These are phyloP conservation scores for Leptopilina boulardi DNA, from an alignment of 1,140 invertebrate genomes.

Conservation along the genomic window DNA sequence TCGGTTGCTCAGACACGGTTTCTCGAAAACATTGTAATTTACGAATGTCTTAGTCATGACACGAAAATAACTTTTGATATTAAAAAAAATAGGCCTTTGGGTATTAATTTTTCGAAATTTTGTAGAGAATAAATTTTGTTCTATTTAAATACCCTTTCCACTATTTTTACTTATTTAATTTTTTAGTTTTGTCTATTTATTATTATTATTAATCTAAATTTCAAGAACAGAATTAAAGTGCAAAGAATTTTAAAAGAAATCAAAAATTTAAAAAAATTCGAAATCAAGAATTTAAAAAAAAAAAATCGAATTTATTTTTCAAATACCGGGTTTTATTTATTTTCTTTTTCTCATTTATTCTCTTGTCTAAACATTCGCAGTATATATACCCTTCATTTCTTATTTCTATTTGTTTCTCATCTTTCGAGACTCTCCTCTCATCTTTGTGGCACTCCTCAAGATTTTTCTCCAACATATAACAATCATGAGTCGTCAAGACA, in stretches of 20 bases:
- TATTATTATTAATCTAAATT: too few relatives aligned
- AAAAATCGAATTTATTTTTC: too few relatives aligned
- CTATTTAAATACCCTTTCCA: too few relatives aligned
- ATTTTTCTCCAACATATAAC: slow-evolving; percentile 19
- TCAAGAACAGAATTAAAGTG: too few relatives aligned
- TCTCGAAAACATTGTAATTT: not conserved
- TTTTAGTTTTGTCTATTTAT: too few relatives aligned
- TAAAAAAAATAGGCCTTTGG: not conserved
- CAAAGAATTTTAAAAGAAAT: too few relatives aligned
- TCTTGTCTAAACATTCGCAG: not conserved
- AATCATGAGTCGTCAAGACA: slow-evolving; percentile 25
- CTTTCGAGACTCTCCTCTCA: slow-evolving; percentile 16
- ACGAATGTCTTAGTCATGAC: not conserved
- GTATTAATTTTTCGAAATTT: not conserved
- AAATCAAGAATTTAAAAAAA: too few relatives aligned
- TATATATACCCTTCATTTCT: slow-evolving; percentile 18
- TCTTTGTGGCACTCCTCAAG: slow-evolving; percentile 32
- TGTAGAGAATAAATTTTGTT: too few relatives aligned
- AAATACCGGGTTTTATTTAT: not conserved
- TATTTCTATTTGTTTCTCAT: slow-evolving; percentile 36
- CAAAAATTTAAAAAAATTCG: too few relatives aligned
- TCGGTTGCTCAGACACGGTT: slow-evolving; percentile 10
- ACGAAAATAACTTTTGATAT: not conserved
- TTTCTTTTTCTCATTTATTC: slow-evolving; percentile 9
- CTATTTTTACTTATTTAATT: too few relatives aligned